Percentiles rank a stretch among this genome's conserved stretches.
These are phyloP conservation scores for Caenorhabditis sp. DNA, from an alignment of 2,888 invertebrate species.

Conservation along the genomic window DNA sequence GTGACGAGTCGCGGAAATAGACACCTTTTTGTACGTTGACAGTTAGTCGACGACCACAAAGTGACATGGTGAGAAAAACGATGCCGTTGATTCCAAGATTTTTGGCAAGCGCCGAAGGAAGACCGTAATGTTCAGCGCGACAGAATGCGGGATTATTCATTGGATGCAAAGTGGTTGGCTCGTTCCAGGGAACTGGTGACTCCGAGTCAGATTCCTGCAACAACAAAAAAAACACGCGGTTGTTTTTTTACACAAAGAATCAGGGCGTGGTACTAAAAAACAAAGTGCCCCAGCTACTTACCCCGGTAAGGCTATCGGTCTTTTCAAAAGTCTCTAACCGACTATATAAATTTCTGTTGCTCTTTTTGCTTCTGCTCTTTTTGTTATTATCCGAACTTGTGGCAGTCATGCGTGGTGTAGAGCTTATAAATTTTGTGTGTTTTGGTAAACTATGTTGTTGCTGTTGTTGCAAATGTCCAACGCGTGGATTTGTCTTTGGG, in stretches of 20 bases:
- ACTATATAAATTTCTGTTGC: not conserved
- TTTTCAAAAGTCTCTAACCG: not conserved
- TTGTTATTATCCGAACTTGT: not conserved
- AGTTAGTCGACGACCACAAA: conserved; percentile 42
- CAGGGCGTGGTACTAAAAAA: not conserved
- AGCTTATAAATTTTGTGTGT: conserved; percentile 5
- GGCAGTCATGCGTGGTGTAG: conserved; percentile 7
- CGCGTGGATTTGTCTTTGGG: conserved; percentile 19
- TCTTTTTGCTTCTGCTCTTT: not conserved
- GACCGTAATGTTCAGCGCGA: conserved; percentile 43
- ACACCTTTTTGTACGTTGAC: conserved; percentile 44
- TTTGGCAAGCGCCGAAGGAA: conserved; percentile 40
- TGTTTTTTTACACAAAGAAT: not conserved
- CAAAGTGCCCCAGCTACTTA: not conserved
- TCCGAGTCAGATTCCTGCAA: conserved; percentile 8
- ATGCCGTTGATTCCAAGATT: conserved; percentile 43
- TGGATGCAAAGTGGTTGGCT: not conserved
- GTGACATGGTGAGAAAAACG: conserved; percentile 47
- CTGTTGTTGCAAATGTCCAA: not conserved
- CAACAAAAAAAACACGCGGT: not conserved
- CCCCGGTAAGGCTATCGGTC: not conserved
- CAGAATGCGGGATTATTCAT: conserved; percentile 2
- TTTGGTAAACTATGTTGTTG: not conserved
- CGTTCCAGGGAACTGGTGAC: conserved; percentile 1
- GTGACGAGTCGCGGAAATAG: conserved; percentile 44